phyloP scores from a whole-genome alignment of 1,140 invertebrate genomes.

The Heliconius nattereri region DNA sequence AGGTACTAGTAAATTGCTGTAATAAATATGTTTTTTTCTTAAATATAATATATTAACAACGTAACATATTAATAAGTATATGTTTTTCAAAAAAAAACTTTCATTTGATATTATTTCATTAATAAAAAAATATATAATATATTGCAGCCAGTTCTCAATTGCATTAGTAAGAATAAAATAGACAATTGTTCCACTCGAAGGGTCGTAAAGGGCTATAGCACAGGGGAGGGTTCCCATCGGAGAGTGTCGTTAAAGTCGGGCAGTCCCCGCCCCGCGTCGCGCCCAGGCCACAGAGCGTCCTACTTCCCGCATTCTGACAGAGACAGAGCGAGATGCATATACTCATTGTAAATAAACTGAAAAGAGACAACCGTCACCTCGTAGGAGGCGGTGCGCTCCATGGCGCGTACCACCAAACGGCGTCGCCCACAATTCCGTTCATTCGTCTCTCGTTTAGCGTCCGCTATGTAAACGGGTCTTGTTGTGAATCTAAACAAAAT shows the following conservation, averaged over 20 bases:
- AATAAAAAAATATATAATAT: constrained; percentile 15
- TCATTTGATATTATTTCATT: background rate
- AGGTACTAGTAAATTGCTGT: too few relatives aligned
- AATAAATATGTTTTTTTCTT: background rate
- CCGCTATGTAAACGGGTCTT: constrained; percentile 79
- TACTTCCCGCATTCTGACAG: constrained; percentile 28
- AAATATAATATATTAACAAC: background rate
- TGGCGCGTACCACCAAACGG: constrained; percentile 37
- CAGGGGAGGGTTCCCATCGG: constrained; percentile 50
- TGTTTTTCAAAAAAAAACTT: too few relatives aligned
- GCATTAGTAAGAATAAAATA: constrained; percentile 44
- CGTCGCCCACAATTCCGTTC: constrained; percentile 65
- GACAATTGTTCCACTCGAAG: constrained; percentile 48
- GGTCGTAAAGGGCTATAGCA: constrained; percentile 43
- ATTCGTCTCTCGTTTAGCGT: constrained; percentile 76
- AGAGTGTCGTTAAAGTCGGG: constrained; percentile 40
- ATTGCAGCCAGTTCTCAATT: constrained; percentile 24
- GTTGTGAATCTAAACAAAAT: constrained; percentile 81
- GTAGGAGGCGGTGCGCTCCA: constrained; percentile 52
- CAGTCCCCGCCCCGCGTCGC: constrained; percentile 50
- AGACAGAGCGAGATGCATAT: constrained; percentile 42
- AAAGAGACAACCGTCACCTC: constrained; percentile 43
- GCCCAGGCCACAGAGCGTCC: constrained; percentile 49
- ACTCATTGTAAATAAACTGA: constrained; percentile 4
- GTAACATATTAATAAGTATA: too few relatives aligned